Conservation (phyloP, 1,140 invertebrate genomes). For the Aradophagus sp. region DNA sequence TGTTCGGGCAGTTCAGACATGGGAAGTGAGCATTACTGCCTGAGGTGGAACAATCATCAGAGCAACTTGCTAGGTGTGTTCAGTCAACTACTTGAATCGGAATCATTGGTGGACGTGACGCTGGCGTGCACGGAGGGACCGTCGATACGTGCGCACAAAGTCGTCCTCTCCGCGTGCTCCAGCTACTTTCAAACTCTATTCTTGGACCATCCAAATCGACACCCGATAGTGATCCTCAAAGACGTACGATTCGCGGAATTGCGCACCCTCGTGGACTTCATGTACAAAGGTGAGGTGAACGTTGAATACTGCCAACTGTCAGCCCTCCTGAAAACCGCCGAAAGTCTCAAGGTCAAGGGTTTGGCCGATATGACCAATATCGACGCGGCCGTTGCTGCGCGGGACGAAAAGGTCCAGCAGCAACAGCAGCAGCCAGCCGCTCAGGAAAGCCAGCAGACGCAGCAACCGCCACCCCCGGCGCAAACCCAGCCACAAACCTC, state of each 20-base stretch:
- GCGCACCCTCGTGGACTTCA: constrained; percentile 94
- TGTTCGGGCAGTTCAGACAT: constrained; percentile 92
- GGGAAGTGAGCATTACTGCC: constrained; percentile 96
- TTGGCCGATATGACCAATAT: constrained; percentile 92
- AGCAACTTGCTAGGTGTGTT: constrained; percentile 95
- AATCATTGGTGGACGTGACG: constrained; percentile 95
- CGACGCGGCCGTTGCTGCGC: constrained; percentile 74
- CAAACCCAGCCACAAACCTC: constrained; percentile 35
- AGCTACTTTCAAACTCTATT: constrained; percentile 95
- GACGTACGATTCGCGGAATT: constrained; percentile 93
- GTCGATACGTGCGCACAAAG: constrained; percentile 95
- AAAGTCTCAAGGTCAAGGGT: constrained; percentile 93
- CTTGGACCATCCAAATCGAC: constrained; percentile 90
- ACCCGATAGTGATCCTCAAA: constrained; percentile 94
- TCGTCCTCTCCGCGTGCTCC: constrained; percentile 95
- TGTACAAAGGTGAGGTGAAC: constrained; percentile 97
- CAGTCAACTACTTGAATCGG: constrained; percentile 94
- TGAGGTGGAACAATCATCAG: constrained; percentile 97
- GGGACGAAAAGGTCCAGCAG: constrained; percentile 63
- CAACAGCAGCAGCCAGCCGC: constrained; percentile 45
- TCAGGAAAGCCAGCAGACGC: constrained; percentile 33
- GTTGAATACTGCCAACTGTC: constrained; percentile 94
- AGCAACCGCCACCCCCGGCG: constrained; percentile 60
- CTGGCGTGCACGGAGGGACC: constrained; percentile 94
- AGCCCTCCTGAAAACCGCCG: constrained; percentile 92